A percentile compares a stretch with the other conserved stretches of the same genome.
These are phyloP conservation scores for Astropecten irregularis DNA, from an alignment of 53 echinoderm and acorn worm species.

Conservation along the genomic window DNA sequence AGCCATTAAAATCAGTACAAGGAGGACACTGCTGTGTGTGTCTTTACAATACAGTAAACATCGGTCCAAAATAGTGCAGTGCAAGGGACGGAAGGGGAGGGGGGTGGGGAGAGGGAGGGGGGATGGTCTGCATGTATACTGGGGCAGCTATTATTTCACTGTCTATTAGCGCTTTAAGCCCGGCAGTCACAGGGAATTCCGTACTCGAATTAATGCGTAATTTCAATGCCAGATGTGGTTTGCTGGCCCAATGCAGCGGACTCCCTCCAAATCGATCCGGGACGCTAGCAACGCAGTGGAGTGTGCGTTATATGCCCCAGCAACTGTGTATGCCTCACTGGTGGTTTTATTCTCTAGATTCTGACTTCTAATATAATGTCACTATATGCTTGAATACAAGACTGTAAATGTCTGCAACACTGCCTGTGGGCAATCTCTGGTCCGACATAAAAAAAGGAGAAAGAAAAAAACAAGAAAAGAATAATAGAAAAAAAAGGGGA, in stretches of 20 bases:
- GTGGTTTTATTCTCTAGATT: slow-evolving; percentile 4
- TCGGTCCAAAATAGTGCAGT: too few relatives aligned
- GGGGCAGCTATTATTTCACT: slow-evolving; percentile 42
- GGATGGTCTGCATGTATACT: too few relatives aligned
- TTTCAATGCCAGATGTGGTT: slow-evolving; percentile 63
- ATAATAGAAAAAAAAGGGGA: not conserved
- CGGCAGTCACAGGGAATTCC: slow-evolving; percentile 44
- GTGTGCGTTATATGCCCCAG: slow-evolving; percentile 41
- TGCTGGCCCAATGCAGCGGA: slow-evolving; percentile 27
- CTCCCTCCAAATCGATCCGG: slow-evolving; percentile 37
- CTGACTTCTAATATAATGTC: slow-evolving; percentile 48
- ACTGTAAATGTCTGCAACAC: slow-evolving; percentile 18
- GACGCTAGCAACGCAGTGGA: slow-evolving; percentile 18
- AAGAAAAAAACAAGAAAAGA: too few relatives aligned
- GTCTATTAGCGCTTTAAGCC: slow-evolving; percentile 45
- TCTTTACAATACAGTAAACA: too few relatives aligned
- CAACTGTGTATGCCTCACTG: slow-evolving; percentile 39
- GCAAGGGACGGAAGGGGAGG: too few relatives aligned
- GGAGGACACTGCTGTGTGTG: too few relatives aligned
- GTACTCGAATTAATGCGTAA: slow-evolving; percentile 48
- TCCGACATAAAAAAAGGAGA: not conserved
- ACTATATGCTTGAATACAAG: slow-evolving; percentile 11
- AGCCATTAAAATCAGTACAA: too few relatives aligned
- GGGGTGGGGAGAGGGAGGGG: too few relatives aligned
- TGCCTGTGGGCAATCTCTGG: slow-evolving; percentile 7